These are phyloP conservation scores for Limonius californicus DNA, from an alignment of 1,140 invertebrate species.

Conservation along the genomic window DNA sequence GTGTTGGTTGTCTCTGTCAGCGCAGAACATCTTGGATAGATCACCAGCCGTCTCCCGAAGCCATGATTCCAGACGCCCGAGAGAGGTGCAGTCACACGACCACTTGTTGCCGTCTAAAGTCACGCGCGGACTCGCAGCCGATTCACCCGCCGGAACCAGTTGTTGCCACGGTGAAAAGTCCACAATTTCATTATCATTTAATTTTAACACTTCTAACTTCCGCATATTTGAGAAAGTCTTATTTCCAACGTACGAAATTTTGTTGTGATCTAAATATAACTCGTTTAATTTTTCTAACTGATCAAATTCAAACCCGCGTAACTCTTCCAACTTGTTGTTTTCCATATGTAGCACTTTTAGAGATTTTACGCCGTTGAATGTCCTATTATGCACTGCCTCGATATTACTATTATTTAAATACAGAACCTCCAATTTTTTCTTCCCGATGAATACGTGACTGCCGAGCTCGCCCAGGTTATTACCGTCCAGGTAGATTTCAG, in stretches of 20 bases:
- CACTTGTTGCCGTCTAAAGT: constrained; percentile 67
- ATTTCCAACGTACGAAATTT: constrained; percentile 68
- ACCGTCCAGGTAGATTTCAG: constrained; percentile 83
- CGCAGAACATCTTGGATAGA: constrained; percentile 58
- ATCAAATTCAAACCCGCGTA: constrained; percentile 73
- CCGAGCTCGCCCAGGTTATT: constrained; percentile 75
- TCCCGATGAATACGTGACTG: constrained; percentile 82
- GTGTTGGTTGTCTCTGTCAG: constrained; percentile 48
- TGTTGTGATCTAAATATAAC: constrained; percentile 79
- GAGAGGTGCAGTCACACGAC: constrained; percentile 67
- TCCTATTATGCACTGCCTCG: constrained; percentile 73
- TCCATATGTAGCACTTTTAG: constrained; percentile 77
- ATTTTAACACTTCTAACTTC: constrained; percentile 69
- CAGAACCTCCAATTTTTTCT: constrained; percentile 78
- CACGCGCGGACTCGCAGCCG: constrained; percentile 56
- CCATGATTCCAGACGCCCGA: constrained; percentile 63
- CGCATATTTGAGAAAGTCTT: constrained; percentile 70
- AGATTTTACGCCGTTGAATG: constrained; percentile 76
- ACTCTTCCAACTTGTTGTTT: constrained; percentile 69
- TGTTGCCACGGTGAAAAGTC: constrained; percentile 72
- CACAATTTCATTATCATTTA: constrained; percentile 75
- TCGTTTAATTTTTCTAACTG: constrained; percentile 71
- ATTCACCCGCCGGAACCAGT: constrained; percentile 52
- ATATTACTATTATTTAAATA: constrained; percentile 81
- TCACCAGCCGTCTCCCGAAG: constrained; percentile 58